Evolutionary conservation across 2,888 invertebrate species (phyloP).

Genomic region (Anodontia alba): DNA sequence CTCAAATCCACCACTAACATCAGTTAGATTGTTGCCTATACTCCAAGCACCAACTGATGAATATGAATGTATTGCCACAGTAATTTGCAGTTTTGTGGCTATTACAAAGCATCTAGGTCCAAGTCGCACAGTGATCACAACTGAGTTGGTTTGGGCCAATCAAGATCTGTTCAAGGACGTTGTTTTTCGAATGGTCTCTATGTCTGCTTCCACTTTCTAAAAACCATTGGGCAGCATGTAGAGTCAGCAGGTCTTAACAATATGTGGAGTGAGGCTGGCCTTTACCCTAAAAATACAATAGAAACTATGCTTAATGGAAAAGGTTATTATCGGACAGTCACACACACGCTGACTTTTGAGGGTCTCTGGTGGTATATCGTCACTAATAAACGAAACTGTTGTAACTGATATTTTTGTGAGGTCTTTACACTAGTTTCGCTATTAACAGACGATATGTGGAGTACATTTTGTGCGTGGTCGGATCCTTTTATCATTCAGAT

Average conservation of each 20-base stretch:
- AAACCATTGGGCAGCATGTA: conserved; percentile 36
- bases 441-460: no score
- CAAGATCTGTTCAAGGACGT: neutral
- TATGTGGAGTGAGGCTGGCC: conserved; percentile 27
- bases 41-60: conserved; percentile 41
- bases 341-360: no score
- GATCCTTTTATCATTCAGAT: neutral
- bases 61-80: conserved; percentile 34
- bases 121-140: conserved; percentile 37
- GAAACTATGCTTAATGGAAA: conserved; percentile 31
- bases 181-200: conserved; percentile 9
- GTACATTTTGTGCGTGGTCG: neutral
- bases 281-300: conserved; percentile 12
- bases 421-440: no score
- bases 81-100: conserved; percentile 24
- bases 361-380: no score
- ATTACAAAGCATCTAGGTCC: conserved; percentile 31
- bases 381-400: no score
- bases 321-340: neutral
- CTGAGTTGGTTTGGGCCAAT: conserved; percentile 8
- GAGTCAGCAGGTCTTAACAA: conserved; percentile 28
- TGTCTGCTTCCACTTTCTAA: conserved; percentile 35
- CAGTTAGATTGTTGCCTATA: conserved; percentile 30
- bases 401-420: no score
- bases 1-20: conserved; percentile 23